Evolutionary conservation across 1,140 invertebrate species (phyloP), one percentile per base, ranked within the genome.

Genomic region (Zaprionus lachaisei): DNA sequence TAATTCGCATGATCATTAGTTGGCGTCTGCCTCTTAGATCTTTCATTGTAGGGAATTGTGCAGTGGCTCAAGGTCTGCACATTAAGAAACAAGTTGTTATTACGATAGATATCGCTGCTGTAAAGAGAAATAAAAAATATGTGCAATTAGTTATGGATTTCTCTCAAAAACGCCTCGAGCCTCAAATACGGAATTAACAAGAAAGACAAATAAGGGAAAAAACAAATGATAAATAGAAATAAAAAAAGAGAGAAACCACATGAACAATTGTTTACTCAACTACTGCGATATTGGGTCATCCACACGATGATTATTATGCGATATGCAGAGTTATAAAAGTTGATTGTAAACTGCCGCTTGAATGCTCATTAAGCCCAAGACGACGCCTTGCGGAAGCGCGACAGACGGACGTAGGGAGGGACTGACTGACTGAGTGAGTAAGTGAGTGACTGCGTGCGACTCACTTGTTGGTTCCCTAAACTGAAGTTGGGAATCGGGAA

Each of bases 1-100:
- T 58, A 76, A 79, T 83, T 83, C 58, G 66, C 85, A 79, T 77
- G 79, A 73, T 81, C 85, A 89, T 87, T 87, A 87, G 85, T 44
- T 73, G 62, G 37, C 28, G 67, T 66, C 64, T 51, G 76, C 75
- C 77, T 79, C 37, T 66, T 17, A 67, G 79, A 72, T 61, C 64
- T 65, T 76, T 72, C 28, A 65, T 79, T 75, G 75, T 67, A 68
- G 56, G 80, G 77, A 82, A 79, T 66, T 66, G 75, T 76, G 69
- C 47, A 78, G 31, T 73, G 65, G 66, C 72, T 72, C 85, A 87
- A 87, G 84, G 84, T 69, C 58, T 54, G 17, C 17, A 51, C 56
- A 72, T 60, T 61, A 67, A 57, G 12, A 7, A 57, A 71, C 24
- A 12, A 37, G 20, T 34, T 9, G 75, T 78, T 68, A 41, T 80